Evolutionary conservation across 2,888 invertebrate genomes (phyloP), one percentile per base, ranked within the genome.

Genomic region (Stictocephala bisonia): DNA sequence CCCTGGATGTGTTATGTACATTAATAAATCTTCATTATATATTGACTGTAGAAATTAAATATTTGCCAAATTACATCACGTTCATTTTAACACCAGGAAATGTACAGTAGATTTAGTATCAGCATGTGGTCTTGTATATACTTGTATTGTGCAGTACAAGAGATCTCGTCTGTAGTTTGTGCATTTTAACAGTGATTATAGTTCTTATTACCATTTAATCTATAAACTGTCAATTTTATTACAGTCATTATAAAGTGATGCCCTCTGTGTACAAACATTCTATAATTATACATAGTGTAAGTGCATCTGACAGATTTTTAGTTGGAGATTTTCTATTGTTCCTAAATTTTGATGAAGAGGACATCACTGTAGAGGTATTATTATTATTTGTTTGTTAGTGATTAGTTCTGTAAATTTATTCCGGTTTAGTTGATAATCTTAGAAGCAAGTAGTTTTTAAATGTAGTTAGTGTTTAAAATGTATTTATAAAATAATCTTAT

Each of bases 61-160:
- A n/a, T n/a, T n/a, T n/a, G n/a, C n/a, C n/a, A n/a, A n/a, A n/a
- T n/a, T n/a, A n/a, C n/a, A n/a, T n/a, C n/a, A n/a, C n/a, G n/a
- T n/a, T n/a, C n/a, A n/a, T n/a, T n/a, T n/a, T n/a, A n/a, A n/a
- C n/a, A n/a, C n/a, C n/a, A n/a, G n/a, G n/a, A n/a, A n/a, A n/a
- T n/a, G n/a, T n/a, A n/a, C n/a, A n/a, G n/a, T n/a, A n/a, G n/a
- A n/a, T n/a, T n/a, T n/a, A n/a, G n/a, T 29, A 1, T 56, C 56
- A 56, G 56, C 56, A 56, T 56, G 56, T 31, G 56, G 56, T 56
- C 56, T 29, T 56, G 56, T 56, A 56, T 56, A 56, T 56, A 56
- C 13, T 24, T 24, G n/a, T 24, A 51, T 51, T 29, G 56, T 56
- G 29, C 27, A 56, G 27, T 29, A 56, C 29, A 1, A 29, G 56